Percentiles rank a stretch among this genome's conserved stretches.
Evolutionary conservation across 2,113 vertebrate species (phyloP).

Genomic region (Chunga burmeisteri): DNA sequence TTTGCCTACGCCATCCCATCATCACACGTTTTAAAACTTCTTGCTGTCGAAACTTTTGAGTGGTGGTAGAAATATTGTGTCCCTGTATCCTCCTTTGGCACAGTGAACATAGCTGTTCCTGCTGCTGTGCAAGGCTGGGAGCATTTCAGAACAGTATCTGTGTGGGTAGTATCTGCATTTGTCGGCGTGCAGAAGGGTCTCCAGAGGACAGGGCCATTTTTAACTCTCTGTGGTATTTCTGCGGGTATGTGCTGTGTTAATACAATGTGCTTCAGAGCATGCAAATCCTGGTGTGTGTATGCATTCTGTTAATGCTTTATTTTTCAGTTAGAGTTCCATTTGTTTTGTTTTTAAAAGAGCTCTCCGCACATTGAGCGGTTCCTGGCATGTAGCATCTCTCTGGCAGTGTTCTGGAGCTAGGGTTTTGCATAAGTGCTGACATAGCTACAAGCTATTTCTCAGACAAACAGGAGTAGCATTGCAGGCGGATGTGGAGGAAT

Average conservation of each 20-base stretch:
- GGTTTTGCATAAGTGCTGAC: not conserved
- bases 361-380: not conserved
- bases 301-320: not conserved
- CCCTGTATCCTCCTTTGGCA: not conserved
- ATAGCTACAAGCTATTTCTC: not conserved
- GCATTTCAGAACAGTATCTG: not conserved
- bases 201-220: not conserved
- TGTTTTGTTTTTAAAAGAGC: not conserved
- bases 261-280: not conserved
- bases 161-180: not conserved
- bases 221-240: not conserved
- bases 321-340: not conserved
- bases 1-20: not conserved
- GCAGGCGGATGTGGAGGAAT: not conserved
- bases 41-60: not conserved
- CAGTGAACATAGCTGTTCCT: not conserved
- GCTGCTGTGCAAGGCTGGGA: not conserved
- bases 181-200: not conserved
- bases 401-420: not conserved
- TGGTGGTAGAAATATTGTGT: not conserved
- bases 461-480: not conserved
- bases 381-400: not conserved
- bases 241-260: not conserved
- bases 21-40: not conserved
- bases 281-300: too few species aligned